Base-by-base conservation (phyloP, 2,113 vertebrate species). In the Dissostichus mawsoni region DNA sequence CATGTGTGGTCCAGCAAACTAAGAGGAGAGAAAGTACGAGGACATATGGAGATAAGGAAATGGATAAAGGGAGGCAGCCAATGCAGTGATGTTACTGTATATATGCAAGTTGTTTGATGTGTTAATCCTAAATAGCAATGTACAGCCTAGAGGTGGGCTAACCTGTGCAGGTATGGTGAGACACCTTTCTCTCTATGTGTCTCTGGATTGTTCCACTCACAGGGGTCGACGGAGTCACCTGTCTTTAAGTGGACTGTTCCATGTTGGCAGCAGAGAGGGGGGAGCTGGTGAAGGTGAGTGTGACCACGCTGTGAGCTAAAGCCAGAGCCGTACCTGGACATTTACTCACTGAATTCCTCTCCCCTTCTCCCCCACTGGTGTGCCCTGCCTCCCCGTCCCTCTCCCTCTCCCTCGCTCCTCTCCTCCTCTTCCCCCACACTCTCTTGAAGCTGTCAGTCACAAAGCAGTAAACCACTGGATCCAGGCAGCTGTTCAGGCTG, bases 381-480 rank as follows among this genome's bases (percentile, higher is more conserved):
- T 83, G 95, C 29, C 78, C 94, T 48, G 78, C 95, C 71, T 87
- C 76, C 18, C 91, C 81, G 45, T 90, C 78, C 86, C 85, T 1
- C 5, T 90, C 78, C 86, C 85, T 1, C 5, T 71, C 76, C 58
- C 16, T 81, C 11, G 52, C 56, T n/a, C 57, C 74, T 25, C 70
- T 76, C 51, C 81, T 78, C 51, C 83, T 93, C 86, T 47, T 92
- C 89, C 11, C 79, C 63, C 78, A 95, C 92, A 0, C 87, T 63
- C 91, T 93, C 88, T 96, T 97, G 84, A 98, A 99, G 92, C 96
- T 96, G 80, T 98, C 98, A 14, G 97, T 98, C 89, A 99, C 96
- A 3, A 99, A 99, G 89, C 98, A 99, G 92, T 99, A 99, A 81
- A 99, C 98, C 4, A 99, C 96, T 4, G 98, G 98, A 81, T 99